phyloP scores from a whole-genome alignment of 2,888 invertebrate species.

The Reticulitermes lucifugus region DNA sequence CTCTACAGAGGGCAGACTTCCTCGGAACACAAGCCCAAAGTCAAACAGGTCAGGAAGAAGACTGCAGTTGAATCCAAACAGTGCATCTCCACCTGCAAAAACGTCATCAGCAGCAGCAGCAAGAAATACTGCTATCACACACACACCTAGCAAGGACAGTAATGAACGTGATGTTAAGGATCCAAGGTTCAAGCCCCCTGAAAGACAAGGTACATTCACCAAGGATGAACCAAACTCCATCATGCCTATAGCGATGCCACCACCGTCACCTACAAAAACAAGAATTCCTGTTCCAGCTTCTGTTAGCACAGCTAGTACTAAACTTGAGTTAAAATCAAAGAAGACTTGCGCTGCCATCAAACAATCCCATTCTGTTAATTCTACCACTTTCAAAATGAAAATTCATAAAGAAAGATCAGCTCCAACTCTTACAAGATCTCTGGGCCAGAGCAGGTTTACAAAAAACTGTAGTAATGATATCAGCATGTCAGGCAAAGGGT shows the following conservation, averaged over 20 bases:
- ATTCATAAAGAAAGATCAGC: conserved; percentile 36
- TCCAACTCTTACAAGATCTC: conserved; percentile 14
- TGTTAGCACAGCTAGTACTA: conserved; percentile 35
- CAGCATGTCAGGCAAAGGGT: background rate
- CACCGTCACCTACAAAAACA: conserved; percentile 59
- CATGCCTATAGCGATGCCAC: conserved; percentile 58
- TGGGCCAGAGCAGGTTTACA: conserved; percentile 21
- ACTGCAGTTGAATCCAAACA: conserved; percentile 57
- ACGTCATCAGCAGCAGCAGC: conserved; percentile 7
- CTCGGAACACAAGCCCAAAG: conserved; percentile 46
- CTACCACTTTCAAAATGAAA: conserved; percentile 4
- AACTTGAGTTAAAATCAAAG: conserved; percentile 52
- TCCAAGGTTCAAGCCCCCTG: conserved; percentile 69
- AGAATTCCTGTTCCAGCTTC: conserved; percentile 53
- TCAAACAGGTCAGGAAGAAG: background rate
- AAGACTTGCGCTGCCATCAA: conserved; percentile 51
- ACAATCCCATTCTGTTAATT: conserved; percentile 43
- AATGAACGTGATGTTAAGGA: conserved; percentile 53
- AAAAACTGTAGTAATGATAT: conserved; percentile 29
- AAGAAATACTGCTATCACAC: conserved; percentile 39
- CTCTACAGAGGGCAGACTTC: conserved; percentile 56
- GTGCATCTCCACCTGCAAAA: conserved; percentile 52
- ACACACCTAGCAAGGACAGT: conserved; percentile 24
- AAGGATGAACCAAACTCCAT: conserved; percentile 77
- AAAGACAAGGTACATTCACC: conserved; percentile 92